Base-by-base conservation (phyloP, 2,888 invertebrate species). In the Gerris lacustris region DNA sequence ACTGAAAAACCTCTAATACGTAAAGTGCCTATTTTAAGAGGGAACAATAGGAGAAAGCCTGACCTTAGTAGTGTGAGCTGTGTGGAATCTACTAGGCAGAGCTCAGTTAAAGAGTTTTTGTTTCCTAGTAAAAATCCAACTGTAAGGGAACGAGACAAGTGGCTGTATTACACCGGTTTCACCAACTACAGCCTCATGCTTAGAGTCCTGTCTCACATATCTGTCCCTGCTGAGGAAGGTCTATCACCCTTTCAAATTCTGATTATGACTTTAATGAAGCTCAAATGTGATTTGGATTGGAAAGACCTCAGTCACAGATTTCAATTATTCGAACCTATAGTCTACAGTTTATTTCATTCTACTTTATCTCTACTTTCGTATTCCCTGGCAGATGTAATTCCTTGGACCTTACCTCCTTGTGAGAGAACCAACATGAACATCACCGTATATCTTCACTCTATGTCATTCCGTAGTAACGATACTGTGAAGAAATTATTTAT, bases 231-330 rank as follows among this genome's bases (percentile, higher is more conserved):
- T n/a, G 64, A 64, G 17, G 18, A 64, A n/a, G 64, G 64, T 64
- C 17, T 64, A 6, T 18, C 64, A n/a, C 31, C 11, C 11, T 64
- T 64, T 64, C 64, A 64, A 64, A 64, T 64, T 64, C 18, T 64
- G 1, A 64, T 64, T 2, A 18, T 64, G 64, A 64, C 64, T n/a
- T 64, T 64, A n/a, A 64, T 64, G 64, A 64, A 18, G 17, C 18
- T 64, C 7, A 64, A 64, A 64, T 64, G 64, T 64, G 64, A 64
- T 18, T 64, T 64, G 18, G 64, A 64, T 17, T 64, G 64, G 64
- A 64, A 18, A 31, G 64, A 64, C 31, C 64, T 64, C 2, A 64
- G 64, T 31, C 31, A 64, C 17, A 64, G 64, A 64, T 64, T 64
- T 64, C 17, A 64, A 18, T 9, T 64, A 31, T 64, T 64, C 17